Evolutionary conservation across 2,888 invertebrate species (phyloP), one percentile per base, ranked within the genome.

Genomic region (Calephelis perditalis): DNA sequence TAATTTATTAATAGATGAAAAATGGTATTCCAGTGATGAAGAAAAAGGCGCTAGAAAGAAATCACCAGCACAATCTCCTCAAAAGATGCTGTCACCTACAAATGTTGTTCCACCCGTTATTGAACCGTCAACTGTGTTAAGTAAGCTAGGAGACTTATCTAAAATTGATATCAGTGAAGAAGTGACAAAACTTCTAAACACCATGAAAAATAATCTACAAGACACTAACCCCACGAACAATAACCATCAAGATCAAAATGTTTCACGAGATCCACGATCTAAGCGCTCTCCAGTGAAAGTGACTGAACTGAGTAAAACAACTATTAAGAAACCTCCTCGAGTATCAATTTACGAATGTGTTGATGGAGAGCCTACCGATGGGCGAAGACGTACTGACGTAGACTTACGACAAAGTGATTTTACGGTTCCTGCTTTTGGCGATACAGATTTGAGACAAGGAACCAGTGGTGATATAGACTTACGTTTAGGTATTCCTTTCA

Each of bases 11-110:
- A 92, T 92, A 63, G 92, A 92, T 68, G 92, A 92, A 70, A 93
- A 94, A 80, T 96, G 96, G 94, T 96, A 96, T 75, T 96, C 96
- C 2, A 96, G 95, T 75, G 96, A 96, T 70, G 95, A 95, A 70
- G 94, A 94, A 71, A 95, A 94, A 63, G 76, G 78, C 37, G 73
- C 65, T 35, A 90, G 83, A 72, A 82, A 75, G 61, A 87, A 79
- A 63, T 87, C 91, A 37, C 87, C 86, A 11, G 71, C 68, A 56
- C 76, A 78, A 45, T 86, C 89, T n/a, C 87, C 87, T 47, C 73
- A 71, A 67, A 76, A 77, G 65, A 65, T 76, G 44, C 79, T 79
- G 45, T 70, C 78, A 26, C 81, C 84, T 40, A 84, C 82, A 11
- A 65, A 72, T 35, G 75, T 78, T 35, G 88, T 91, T 52, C 92